Conservation (phyloP, 2,797 vertebrate genomes). For the Diglossa cyanea region DNA sequence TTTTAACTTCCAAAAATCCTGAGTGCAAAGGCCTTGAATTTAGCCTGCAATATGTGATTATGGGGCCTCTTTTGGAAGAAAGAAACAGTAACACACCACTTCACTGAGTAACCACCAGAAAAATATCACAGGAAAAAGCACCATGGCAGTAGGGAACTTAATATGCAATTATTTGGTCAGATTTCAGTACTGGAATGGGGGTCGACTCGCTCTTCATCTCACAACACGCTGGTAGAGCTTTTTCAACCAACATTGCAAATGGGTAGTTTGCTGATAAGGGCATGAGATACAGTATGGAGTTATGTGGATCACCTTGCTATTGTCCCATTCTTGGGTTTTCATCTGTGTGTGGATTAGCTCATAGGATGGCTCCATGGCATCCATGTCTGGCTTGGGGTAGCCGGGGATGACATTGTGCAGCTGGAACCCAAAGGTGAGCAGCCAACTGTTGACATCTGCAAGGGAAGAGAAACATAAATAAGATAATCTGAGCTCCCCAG, state of each 20-base stretch:
- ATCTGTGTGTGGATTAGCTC: conserved; percentile 92
- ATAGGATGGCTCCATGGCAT: conserved; percentile 92
- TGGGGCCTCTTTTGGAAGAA: not conserved
- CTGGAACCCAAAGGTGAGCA: conserved; percentile 98
- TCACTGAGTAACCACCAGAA: not conserved
- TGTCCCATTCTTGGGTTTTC: conserved; percentile 99
- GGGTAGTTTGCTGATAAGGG: not conserved
- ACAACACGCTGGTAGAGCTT: not conserved
- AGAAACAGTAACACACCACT: not conserved
- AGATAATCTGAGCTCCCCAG: not conserved
- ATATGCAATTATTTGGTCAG: not conserved
- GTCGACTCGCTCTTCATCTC: not conserved
- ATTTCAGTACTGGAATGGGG: not conserved
- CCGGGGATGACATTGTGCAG: conserved; percentile 97
- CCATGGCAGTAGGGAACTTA: not conserved
- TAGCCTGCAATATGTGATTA: not conserved
- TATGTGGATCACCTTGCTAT: conserved; percentile 86
- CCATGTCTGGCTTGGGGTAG: conserved; percentile 89
- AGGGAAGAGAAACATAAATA: conserved; percentile 48
- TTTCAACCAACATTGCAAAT: not conserved
- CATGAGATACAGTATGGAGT: not conserved
- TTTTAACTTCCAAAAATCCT: not conserved
- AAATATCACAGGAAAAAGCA: not conserved
- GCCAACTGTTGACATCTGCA: conserved; percentile 98
- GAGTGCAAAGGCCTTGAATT: not conserved